A percentile compares a stretch with the other conserved stretches of the same genome.
phyloP scores from a whole-genome alignment of 2,113 vertebrate genomes.

The Tachysurus vachellii region DNA sequence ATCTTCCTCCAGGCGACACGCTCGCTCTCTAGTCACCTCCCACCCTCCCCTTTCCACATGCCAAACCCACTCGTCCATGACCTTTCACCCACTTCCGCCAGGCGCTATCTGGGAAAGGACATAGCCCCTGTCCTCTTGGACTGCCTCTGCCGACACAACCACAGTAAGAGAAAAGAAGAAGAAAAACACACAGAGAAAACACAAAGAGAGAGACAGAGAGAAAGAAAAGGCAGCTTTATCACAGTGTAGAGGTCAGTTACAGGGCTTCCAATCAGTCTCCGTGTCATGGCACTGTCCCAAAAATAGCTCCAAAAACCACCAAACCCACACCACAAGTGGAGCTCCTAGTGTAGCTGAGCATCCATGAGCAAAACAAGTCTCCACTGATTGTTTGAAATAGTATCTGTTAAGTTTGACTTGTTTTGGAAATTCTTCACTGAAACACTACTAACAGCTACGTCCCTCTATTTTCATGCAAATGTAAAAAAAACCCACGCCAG shows the following conservation, averaged over 20 bases:
- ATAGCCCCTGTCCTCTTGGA: slow-evolving; percentile 34
- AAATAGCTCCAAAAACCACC: slow-evolving; percentile 52
- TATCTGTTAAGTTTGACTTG: slow-evolving; percentile 26
- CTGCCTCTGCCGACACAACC: slow-evolving; percentile 31
- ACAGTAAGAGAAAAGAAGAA: slow-evolving; percentile 22
- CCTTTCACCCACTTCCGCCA: slow-evolving; percentile 56
- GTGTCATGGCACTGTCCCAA: slow-evolving; percentile 48
- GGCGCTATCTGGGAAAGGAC: slow-evolving; percentile 52
- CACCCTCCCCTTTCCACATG: neutral
- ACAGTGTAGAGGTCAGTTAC: slow-evolving; percentile 47
- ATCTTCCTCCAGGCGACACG: slow-evolving; percentile 23
- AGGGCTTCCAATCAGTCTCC: slow-evolving; percentile 49
- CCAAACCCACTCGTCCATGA: slow-evolving; percentile 39
- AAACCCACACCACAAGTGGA: slow-evolving; percentile 42
- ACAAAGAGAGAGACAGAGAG: slow-evolving; percentile 9
- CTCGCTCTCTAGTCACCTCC: neutral
- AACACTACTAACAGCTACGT: slow-evolving; percentile 3
- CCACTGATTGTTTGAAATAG: slow-evolving; percentile 43
- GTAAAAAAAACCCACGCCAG: slow-evolving; percentile 13
- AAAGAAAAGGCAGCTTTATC: slow-evolving; percentile 40
- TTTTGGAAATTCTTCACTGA: slow-evolving; percentile 25
- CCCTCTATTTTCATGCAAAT: neutral
- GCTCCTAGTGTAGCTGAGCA: slow-evolving; percentile 42
- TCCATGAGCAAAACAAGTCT: slow-evolving; percentile 34
- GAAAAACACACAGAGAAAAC: neutral